phyloP scores from a whole-genome alignment of 1,140 invertebrate genomes.

The Caerostris extrusa region DNA sequence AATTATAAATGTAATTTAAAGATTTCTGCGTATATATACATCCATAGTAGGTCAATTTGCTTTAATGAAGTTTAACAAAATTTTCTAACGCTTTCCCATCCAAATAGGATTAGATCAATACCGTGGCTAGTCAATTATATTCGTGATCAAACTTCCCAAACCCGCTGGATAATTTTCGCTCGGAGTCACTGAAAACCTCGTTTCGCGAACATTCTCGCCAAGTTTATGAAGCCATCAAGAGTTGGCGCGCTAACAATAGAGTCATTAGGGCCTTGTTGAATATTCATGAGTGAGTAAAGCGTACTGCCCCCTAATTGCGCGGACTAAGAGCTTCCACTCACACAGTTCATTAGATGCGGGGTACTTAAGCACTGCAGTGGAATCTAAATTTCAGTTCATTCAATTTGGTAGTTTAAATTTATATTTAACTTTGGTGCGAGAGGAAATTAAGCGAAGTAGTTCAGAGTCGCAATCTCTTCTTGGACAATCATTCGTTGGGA shows the following conservation, averaged over 20 bases:
- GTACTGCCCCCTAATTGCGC: background rate
- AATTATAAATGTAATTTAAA: no score
- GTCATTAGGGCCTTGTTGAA: constrained; percentile 1
- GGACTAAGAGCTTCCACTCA: background rate
- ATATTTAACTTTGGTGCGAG: no score
- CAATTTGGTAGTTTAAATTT: background rate
- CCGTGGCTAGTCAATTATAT: background rate
- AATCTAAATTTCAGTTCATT: background rate
- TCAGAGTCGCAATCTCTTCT: no score
- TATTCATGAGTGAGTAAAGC: background rate
- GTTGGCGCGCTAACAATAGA: background rate
- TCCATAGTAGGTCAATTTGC: no score
- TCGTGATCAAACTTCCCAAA: background rate
- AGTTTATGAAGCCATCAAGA: background rate
- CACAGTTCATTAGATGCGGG: background rate
- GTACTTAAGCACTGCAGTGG: background rate
- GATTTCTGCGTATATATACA: no score
- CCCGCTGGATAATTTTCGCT: background rate
- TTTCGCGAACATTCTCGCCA: background rate
- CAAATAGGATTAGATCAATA: background rate
- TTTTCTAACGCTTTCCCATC: background rate
- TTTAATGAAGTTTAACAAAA: no score
- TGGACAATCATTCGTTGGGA: no score
- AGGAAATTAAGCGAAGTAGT: no score
- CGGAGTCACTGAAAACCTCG: background rate